Evolutionary conservation across 1,140 invertebrate genomes (phyloP).

Genomic region (Sarcophaga bullata): DNA sequence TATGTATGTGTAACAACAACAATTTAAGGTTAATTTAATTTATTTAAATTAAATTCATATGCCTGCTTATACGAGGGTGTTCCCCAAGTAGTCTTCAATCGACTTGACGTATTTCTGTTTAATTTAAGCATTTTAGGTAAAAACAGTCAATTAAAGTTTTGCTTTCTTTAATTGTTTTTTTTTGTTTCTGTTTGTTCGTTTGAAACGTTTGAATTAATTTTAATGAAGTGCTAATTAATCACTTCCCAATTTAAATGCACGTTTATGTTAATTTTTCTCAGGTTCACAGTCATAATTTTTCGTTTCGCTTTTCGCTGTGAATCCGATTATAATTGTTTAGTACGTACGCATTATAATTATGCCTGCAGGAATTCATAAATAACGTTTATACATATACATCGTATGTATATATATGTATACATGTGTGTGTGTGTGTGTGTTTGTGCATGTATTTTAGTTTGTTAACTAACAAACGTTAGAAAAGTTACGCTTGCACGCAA

Average conservation of each 20-base stretch:
- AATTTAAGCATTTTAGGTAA: no score
- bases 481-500: neutral
- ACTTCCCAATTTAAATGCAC: constrained; percentile 43
- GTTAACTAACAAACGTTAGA: no score
- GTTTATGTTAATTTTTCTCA: constrained; percentile 33
- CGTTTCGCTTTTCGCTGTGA: neutral
- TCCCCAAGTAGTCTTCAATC: no score
- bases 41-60: no score
- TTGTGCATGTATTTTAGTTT: no score
- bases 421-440: neutral
- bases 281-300: constrained; percentile 6
- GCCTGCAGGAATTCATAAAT: neutral
- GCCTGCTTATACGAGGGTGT: no score
- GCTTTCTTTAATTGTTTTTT: neutral
- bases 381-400: no score
- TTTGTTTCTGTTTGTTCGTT: neutral
- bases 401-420: neutral
- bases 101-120: no score
- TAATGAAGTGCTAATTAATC: constrained; percentile 42
- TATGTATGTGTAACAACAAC: no score
- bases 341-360: constrained; percentile 26
- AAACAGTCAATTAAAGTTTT: no score
- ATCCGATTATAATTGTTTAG: constrained; percentile 23
- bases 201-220: constrained; percentile 19
- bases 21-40: no score